These are phyloP conservation scores for Ridgeia piscesae DNA, from an alignment of 1,140 invertebrate genomes.

Conservation along the genomic window DNA sequence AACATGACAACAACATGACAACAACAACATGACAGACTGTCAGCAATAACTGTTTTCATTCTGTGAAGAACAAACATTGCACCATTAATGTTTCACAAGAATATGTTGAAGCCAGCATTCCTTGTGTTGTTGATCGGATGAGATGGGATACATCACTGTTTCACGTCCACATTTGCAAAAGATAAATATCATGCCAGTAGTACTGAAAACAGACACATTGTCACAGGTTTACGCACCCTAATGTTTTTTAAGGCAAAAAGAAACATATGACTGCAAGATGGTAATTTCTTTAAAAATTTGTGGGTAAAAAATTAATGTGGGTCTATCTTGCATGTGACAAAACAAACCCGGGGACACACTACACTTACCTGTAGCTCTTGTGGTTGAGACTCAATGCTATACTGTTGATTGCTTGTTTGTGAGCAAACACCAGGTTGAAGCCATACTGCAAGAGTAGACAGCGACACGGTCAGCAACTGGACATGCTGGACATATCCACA, in stretches of 20 bases:
- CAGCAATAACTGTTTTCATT: too few species aligned
- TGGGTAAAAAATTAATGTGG: background rate
- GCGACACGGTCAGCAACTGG: background rate
- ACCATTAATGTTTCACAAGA: too few species aligned
- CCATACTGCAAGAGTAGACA: constrained; percentile 75
- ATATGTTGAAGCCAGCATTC: too few species aligned
- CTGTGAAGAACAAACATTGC: too few species aligned
- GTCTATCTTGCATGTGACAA: background rate
- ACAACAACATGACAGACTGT: too few species aligned
- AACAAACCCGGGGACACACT: background rate
- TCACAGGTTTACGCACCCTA: background rate
- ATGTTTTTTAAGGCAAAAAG: background rate
- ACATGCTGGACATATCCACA: background rate
- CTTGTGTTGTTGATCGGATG: too few species aligned
- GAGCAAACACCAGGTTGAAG: constrained; percentile 98
- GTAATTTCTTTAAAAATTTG: background rate
- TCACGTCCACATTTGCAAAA: too few species aligned
- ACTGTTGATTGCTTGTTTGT: constrained; percentile 96
- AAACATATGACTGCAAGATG: background rate
- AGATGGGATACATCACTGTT: too few species aligned
- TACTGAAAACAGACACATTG: too few species aligned
- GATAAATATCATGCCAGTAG: too few species aligned
- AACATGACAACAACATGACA: background rate
- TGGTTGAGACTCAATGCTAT: constrained; percentile 96
- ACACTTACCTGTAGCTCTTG: constrained; percentile 79